Evolutionary conservation across 2,113 vertebrate species (phyloP).

Genomic region (Thunnus thynnus): DNA sequence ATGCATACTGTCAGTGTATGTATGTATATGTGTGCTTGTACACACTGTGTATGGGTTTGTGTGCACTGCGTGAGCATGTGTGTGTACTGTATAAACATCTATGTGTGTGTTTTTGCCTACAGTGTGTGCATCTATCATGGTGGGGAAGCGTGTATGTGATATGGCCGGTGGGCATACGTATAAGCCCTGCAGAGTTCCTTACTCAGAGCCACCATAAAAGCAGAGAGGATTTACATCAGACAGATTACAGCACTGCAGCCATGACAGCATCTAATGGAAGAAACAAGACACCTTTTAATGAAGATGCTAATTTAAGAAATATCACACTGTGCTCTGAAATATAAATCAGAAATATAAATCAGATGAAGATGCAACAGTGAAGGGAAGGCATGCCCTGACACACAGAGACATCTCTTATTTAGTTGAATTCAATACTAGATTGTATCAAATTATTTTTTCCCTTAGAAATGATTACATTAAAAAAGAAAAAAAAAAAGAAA

Average conservation of each 20-base stretch:
- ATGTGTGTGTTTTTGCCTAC: constrained; percentile 25
- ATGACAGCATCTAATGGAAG: constrained; percentile 79
- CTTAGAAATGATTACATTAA: background rate
- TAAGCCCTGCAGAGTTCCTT: constrained; percentile 51
- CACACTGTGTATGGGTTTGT: constrained; percentile 2
- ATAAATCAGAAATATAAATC: constrained; percentile 58
- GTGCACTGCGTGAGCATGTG: background rate
- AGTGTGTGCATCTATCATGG: constrained; percentile 5
- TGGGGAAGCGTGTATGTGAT: constrained; percentile 31
- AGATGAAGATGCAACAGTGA: constrained; percentile 27
- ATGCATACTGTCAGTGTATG: constrained; percentile 37
- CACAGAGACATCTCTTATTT: constrained; percentile 13
- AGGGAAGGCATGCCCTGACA: constrained; percentile 26
- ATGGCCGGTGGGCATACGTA: constrained; percentile 35
- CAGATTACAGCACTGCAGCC: constrained; percentile 66
- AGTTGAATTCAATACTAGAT: constrained; percentile 9
- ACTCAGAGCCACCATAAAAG: constrained; percentile 68
- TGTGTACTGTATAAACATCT: background rate
- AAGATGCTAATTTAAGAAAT: constrained; percentile 81
- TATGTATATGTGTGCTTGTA: background rate
- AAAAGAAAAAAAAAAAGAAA: background rate
- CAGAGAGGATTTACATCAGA: constrained; percentile 77
- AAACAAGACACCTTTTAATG: constrained; percentile 81
- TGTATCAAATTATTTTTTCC: background rate
- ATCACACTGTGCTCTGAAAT: constrained; percentile 64